A percentile compares a stretch with the other conserved stretches of the same genome.
Evolutionary conservation across 2,113 vertebrate species (phyloP).

Genomic region (Caranx melampygus): DNA sequence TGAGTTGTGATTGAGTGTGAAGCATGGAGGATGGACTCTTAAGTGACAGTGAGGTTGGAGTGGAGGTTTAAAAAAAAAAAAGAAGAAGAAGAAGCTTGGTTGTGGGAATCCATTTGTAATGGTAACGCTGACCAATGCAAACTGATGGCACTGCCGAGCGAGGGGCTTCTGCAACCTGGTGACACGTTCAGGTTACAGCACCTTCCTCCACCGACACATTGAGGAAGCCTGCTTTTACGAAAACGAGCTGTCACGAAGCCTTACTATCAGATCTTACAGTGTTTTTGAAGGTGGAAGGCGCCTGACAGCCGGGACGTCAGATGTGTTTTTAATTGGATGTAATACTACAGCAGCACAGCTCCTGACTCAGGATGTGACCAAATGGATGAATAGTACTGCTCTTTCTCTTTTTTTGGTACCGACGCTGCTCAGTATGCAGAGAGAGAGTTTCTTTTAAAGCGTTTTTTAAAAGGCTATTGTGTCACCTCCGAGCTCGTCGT

Average conservation of each 20-base stretch:
- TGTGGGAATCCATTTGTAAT: constrained; percentile 42
- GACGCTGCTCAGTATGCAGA: constrained; percentile 53
- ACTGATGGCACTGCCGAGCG: constrained; percentile 14
- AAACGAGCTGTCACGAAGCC: constrained; percentile 30
- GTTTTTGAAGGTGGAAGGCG: constrained; percentile 29
- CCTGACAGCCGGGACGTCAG: constrained; percentile 34
- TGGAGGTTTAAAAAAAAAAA: neutral
- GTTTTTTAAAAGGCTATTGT: constrained; percentile 64
- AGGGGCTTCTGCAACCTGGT: constrained; percentile 21
- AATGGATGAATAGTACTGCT: constrained; percentile 49
- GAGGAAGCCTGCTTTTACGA: constrained; percentile 16
- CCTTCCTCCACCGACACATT: constrained; percentile 3
- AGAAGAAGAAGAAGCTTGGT: constrained; percentile 22
- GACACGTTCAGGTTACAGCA: neutral
- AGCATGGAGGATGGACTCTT: constrained; percentile 31
- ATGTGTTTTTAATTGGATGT: constrained; percentile 65
- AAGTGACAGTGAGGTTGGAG: constrained; percentile 21
- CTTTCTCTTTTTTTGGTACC: constrained; percentile 36
- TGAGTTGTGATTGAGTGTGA: constrained; percentile 22
- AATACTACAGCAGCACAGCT: constrained; percentile 17
- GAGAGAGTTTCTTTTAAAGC: constrained; percentile 40
- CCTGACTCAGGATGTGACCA: constrained; percentile 37
- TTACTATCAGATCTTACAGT: neutral
- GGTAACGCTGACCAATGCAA: constrained; percentile 51
- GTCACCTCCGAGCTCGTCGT: constrained; percentile 39